Percentiles rank a stretch among this genome's conserved stretches.
Evolutionary conservation across 2,797 vertebrate species (phyloP).

Genomic region (Phoeniculus purpureus): DNA sequence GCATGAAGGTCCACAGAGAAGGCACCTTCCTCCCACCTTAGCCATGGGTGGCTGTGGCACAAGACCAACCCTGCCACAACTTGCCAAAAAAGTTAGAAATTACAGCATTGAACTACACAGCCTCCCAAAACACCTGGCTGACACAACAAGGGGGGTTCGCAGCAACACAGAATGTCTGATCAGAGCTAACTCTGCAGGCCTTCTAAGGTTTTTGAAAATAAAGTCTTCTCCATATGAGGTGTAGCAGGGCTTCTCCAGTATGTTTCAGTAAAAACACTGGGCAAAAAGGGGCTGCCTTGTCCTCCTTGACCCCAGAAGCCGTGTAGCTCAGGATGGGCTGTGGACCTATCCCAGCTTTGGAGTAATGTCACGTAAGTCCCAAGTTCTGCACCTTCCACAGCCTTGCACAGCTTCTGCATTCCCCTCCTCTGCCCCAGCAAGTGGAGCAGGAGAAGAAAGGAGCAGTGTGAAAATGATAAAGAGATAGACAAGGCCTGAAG

Average conservation of each 20-base stretch:
- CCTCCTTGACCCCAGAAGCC: neutral
- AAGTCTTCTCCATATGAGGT: neutral
- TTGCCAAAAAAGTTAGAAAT: neutral
- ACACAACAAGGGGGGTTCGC: neutral
- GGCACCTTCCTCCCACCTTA: too few relatives aligned
- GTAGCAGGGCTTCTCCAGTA: neutral
- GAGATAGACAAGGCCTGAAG: neutral
- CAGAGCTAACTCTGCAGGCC: neutral
- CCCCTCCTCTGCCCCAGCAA: neutral
- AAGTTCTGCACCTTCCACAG: neutral
- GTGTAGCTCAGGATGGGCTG: rapidly evolving
- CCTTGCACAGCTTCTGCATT: neutral
- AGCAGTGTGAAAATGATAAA: neutral
- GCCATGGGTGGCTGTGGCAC: neutral
- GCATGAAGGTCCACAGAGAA: rapidly evolving
- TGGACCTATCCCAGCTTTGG: neutral
- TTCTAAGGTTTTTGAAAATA: neutral
- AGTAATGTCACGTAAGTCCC: neutral
- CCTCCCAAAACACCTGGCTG: neutral
- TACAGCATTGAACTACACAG: rapidly evolving
- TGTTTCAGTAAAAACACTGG: neutral
- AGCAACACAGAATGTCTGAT: neutral
- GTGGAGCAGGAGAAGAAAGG: neutral
- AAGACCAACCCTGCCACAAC: neutral
- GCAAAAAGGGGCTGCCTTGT: neutral